These are phyloP conservation scores for Aethes cnicana DNA, from an alignment of 2,888 invertebrate genomes.

Conservation along the genomic window DNA sequence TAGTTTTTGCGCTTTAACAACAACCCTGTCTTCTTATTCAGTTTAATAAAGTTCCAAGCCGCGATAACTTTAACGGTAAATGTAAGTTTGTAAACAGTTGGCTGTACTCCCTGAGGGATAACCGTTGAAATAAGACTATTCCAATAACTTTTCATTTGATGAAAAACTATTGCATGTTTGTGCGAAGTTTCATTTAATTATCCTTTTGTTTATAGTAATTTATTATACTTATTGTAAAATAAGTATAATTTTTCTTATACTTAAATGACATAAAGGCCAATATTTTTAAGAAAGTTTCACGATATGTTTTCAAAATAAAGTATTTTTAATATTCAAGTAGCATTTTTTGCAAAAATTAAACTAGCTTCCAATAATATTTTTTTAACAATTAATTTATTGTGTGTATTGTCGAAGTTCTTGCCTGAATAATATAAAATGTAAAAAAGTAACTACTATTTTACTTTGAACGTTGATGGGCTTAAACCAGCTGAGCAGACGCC, in stretches of 20 bases:
- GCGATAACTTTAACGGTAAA: slow-evolving; percentile 4
- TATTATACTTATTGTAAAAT: not conserved
- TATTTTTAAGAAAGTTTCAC: no score
- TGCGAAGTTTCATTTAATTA: slow-evolving; percentile 21
- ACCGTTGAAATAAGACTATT: slow-evolving; percentile 26
- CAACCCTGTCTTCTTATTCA: not conserved
- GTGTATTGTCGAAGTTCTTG: no score
- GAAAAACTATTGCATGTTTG: slow-evolving; percentile 18
- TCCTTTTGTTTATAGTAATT: slow-evolving; percentile 7
- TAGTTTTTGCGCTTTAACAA: not conserved
- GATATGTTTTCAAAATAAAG: no score
- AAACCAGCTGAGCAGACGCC: no score
- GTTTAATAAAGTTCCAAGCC: not conserved
- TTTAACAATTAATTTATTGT: no score
- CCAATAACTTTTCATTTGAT: slow-evolving; percentile 26
- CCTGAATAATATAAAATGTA: no score
- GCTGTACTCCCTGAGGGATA: slow-evolving; percentile 17
- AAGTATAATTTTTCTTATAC: not conserved
- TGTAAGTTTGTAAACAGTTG: slow-evolving; percentile 21
- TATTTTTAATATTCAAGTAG: no score
- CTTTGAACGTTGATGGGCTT: no score
- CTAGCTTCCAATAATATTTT: no score
- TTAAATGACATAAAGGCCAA: no score
- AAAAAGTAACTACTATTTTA: no score
- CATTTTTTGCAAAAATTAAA: no score